These are phyloP conservation scores for Spondyliosoma cantharus DNA, from an alignment of 2,797 vertebrate genomes.

Conservation along the genomic window DNA sequence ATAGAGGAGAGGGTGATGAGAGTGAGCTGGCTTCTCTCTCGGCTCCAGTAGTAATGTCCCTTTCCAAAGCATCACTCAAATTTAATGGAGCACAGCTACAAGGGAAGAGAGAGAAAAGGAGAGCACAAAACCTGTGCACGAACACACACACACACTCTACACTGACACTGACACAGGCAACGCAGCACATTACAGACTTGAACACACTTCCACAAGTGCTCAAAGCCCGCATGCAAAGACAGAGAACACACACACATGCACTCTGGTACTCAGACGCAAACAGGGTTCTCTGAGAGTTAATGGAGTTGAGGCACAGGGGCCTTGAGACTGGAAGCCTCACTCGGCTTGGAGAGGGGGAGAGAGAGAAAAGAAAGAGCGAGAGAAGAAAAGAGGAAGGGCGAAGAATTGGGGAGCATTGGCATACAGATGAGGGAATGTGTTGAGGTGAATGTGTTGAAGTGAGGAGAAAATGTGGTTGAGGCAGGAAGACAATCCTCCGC, in stretches of 20 bases:
- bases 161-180: constrained; percentile 45
- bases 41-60: constrained; percentile 76
- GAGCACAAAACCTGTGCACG: constrained; percentile 46
- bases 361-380: not conserved
- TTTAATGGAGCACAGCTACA: constrained; percentile 80
- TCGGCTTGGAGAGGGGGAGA: not conserved
- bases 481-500: constrained; percentile 11
- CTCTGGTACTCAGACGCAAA: constrained; percentile 50
- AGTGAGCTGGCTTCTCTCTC: constrained; percentile 77
- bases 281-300: constrained; percentile 63
- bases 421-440: constrained; percentile 23
- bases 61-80: constrained; percentile 82
- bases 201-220: constrained; percentile 44
- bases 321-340: constrained; percentile 54
- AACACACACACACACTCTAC: constrained; percentile 33
- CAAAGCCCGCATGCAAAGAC: constrained; percentile 32
- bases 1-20: constrained; percentile 77
- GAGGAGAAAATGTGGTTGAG: constrained; percentile 1
- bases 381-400: constrained; percentile 21
- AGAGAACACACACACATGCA: constrained; percentile 27
- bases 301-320: constrained; percentile 64
- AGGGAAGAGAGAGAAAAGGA: constrained; percentile 65
- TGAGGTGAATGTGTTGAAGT: constrained; percentile 29
- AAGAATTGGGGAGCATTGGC: constrained; percentile 13
- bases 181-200: constrained; percentile 47